Conservation (phyloP, 2,888 invertebrate species). For the Ctena decussata region DNA sequence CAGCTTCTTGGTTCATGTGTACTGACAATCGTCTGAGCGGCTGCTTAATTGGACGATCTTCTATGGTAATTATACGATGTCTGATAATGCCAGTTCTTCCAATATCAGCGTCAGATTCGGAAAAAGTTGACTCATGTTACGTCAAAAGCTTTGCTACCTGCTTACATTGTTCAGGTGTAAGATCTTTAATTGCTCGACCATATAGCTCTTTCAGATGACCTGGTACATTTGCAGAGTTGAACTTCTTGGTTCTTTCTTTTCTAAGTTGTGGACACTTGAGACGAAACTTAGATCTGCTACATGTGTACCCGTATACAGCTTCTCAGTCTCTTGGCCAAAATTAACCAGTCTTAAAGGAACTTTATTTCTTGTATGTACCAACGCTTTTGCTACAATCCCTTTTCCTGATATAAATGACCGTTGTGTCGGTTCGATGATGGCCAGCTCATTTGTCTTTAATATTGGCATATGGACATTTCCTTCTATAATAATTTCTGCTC, state of each 20-base stretch:
- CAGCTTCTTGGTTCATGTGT: too few relatives aligned
- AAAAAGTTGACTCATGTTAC: background rate
- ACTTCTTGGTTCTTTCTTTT: background rate
- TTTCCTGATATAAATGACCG: too few relatives aligned
- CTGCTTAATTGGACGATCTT: background rate
- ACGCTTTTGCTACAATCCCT: too few relatives aligned
- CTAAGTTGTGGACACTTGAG: background rate
- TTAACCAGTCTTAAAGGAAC: background rate
- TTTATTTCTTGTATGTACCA: too few relatives aligned
- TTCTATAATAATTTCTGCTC: background rate
- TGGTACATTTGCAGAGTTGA: background rate
- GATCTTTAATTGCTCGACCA: background rate
- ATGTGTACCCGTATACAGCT: background rate
- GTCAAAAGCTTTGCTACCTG: background rate
- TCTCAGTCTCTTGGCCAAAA: background rate
- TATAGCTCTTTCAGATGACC: background rate
- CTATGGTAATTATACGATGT: background rate
- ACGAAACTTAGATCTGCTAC: background rate
- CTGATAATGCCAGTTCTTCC: constrained; percentile 1
- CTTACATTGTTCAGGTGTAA: background rate
- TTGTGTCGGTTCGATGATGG: too few relatives aligned
- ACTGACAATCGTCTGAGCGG: too few relatives aligned
- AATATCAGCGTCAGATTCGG: background rate
- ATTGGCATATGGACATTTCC: background rate
- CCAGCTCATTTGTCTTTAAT: background rate